These are phyloP conservation scores for Pegea sp. DNA, from an alignment of 23 tunicate species.

Conservation along the genomic window DNA sequence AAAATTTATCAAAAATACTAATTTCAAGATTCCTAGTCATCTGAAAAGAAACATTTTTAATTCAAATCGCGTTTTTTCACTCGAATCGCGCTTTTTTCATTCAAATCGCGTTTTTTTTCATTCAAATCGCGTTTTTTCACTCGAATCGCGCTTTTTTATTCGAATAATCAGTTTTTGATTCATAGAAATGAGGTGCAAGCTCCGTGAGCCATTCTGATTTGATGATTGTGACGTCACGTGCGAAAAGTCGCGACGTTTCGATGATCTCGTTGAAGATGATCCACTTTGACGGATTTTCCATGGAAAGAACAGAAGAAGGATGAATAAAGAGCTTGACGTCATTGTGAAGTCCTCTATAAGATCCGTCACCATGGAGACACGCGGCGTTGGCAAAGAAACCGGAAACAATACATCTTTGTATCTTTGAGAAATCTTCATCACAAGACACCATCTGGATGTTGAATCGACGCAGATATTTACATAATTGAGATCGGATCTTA, in stretches of 20 bases:
- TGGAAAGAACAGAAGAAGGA: slow-evolving; percentile 54
- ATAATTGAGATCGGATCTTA: slow-evolving; percentile 29
- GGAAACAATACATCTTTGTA: slow-evolving; percentile 46
- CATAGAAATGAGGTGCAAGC: slow-evolving; percentile 74
- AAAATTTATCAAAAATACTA: too few species aligned
- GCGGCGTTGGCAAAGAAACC: slow-evolving; percentile 86
- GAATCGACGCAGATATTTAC: slow-evolving; percentile 30
- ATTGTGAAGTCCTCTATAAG: slow-evolving; percentile 29
- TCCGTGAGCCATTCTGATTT: slow-evolving; percentile 78
- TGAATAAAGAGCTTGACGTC: slow-evolving; percentile 19
- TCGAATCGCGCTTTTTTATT: not conserved
- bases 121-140: too few species aligned
- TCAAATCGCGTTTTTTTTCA: too few species aligned
- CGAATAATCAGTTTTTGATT: slow-evolving; percentile 9
- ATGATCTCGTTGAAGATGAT: slow-evolving; percentile 37
- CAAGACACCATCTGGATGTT: slow-evolving; percentile 23
- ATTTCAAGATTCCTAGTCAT: too few species aligned
- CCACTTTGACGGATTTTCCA: slow-evolving; percentile 41
- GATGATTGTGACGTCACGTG: slow-evolving; percentile 49
- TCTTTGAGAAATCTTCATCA: slow-evolving; percentile 15
- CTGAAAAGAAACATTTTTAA: too few species aligned
- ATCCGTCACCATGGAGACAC: slow-evolving; percentile 41
- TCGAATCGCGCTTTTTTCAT: not conserved
- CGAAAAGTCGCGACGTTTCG: slow-evolving; percentile 27
- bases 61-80: too few species aligned